phyloP scores from a whole-genome alignment of 1,140 invertebrate species.

The Danaus plexippus region DNA sequence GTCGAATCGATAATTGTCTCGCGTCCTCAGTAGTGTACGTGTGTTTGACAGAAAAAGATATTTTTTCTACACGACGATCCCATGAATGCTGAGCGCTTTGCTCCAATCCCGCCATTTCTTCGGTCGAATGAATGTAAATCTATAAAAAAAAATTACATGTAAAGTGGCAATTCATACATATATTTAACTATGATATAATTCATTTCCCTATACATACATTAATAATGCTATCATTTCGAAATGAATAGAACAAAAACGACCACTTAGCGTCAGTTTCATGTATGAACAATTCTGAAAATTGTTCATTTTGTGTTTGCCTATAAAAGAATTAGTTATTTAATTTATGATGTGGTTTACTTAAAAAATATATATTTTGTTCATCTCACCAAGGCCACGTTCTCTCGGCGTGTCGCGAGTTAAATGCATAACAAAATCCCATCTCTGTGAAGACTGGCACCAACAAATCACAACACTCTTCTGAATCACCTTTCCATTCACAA shows the following conservation, averaged over 20 bases:
- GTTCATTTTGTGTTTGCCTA: conserved; percentile 59
- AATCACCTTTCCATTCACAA: conserved; percentile 76
- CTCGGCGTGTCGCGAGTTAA: conserved; percentile 75
- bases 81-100: conserved; percentile 78
- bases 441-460: conserved; percentile 79
- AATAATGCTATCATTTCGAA: conserved; percentile 59
- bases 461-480: conserved; percentile 74
- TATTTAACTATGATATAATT: too few species aligned
- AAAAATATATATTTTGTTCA: background rate
- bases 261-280: conserved; percentile 77
- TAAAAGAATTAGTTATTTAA: conserved; percentile 2
- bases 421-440: conserved; percentile 79
- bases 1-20: conserved; percentile 75
- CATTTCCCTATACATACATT: conserved; percentile 49
- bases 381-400: conserved; percentile 69
- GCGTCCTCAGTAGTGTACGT: conserved; percentile 81
- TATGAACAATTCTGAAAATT: conserved; percentile 71
- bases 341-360: background rate
- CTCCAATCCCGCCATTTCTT: conserved; percentile 77
- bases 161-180: too few species aligned
- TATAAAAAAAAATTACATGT: conserved; percentile 32
- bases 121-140: conserved; percentile 78
- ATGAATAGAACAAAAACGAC: conserved; percentile 72
- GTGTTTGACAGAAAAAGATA: conserved; percentile 78
- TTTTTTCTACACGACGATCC: conserved; percentile 74